These are phyloP conservation scores for Auanema freiburgensis DNA, from an alignment of 2,888 invertebrate genomes.

Conservation along the genomic window DNA sequence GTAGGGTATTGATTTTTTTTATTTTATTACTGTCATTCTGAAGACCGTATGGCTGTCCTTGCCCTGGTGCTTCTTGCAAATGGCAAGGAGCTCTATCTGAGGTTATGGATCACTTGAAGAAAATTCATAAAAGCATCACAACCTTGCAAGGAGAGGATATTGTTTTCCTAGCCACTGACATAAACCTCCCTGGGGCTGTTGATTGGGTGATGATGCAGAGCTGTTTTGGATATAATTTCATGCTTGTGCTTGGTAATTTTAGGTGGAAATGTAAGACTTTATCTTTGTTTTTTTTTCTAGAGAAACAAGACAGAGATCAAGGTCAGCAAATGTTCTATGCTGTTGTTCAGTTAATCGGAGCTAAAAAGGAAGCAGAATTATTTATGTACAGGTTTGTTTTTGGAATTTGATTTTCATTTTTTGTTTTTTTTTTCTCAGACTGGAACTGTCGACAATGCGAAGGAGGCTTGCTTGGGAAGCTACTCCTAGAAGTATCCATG, in stretches of 20 bases:
- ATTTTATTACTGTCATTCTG: conserved; percentile 14
- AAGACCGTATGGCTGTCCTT: conserved; percentile 95
- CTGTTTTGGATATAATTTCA: conserved; percentile 97
- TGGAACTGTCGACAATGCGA: conserved; percentile 93
- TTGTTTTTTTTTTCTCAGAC: conserved; percentile 68
- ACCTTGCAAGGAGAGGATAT: conserved; percentile 98
- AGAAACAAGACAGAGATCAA: conserved; percentile 78
- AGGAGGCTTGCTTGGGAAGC: conserved; percentile 97
- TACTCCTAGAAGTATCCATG: conserved; percentile 95
- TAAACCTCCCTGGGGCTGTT: conserved; percentile 85
- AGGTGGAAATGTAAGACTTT: background rate
- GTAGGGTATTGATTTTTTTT: conserved; percentile 49
- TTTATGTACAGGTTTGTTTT: conserved; percentile 83
- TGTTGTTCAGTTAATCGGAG: conserved; percentile 97
- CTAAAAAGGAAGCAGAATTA: conserved; percentile 96
- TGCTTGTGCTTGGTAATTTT: conserved; percentile 82
- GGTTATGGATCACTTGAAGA: conserved; percentile 97
- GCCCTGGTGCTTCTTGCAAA: conserved; percentile 98
- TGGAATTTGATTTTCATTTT: too few relatives aligned
- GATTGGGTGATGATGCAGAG: conserved; percentile 92
- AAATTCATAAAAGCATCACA: conserved; percentile 87
- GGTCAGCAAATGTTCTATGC: conserved; percentile 75
- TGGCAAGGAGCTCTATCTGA: conserved; percentile 97
- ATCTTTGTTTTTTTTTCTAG: conserved; percentile 68
- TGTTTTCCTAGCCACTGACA: conserved; percentile 98